Evolutionary conservation across 2,888 invertebrate species (phyloP).

Genomic region (Himalopsyche anomala): DNA sequence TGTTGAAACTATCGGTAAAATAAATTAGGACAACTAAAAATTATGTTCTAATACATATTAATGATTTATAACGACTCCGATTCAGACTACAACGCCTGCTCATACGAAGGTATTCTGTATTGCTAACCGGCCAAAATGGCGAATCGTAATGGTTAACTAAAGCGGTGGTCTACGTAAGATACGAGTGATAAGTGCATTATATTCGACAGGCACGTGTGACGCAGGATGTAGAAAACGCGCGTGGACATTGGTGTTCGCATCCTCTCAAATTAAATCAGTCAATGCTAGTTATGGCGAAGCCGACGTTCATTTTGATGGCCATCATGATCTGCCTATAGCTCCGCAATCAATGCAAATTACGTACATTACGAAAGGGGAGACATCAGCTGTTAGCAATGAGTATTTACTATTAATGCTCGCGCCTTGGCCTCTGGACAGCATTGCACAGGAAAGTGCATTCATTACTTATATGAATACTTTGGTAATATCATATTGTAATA

Average conservation of each 20-base stretch:
- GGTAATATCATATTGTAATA: too few species aligned
- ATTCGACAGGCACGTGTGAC: neutral
- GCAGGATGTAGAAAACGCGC: neutral
- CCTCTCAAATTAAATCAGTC: constrained; percentile 18
- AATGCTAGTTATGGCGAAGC: neutral
- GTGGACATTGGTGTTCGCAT: neutral
- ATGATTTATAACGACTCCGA: too few species aligned
- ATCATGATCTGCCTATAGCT: neutral
- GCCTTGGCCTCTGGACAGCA: neutral
- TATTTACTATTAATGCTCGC: neutral
- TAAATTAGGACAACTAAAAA: too few species aligned
- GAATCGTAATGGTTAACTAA: neutral
- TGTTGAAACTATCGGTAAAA: too few species aligned
- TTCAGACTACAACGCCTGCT: too few species aligned
- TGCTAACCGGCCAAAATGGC: too few species aligned
- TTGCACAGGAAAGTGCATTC: neutral
- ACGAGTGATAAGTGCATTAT: constrained; percentile 7
- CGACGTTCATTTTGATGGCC: neutral
- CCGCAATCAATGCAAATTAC: neutral
- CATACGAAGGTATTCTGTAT: too few species aligned
- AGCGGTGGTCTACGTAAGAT: neutral
- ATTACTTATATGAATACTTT: too few species aligned
- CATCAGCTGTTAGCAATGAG: neutral
- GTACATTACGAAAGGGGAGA: neutral
- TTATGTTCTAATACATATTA: too few species aligned